phyloP scores from a whole-genome alignment of 2,113 vertebrate genomes.

The Bufo gargarizans region DNA sequence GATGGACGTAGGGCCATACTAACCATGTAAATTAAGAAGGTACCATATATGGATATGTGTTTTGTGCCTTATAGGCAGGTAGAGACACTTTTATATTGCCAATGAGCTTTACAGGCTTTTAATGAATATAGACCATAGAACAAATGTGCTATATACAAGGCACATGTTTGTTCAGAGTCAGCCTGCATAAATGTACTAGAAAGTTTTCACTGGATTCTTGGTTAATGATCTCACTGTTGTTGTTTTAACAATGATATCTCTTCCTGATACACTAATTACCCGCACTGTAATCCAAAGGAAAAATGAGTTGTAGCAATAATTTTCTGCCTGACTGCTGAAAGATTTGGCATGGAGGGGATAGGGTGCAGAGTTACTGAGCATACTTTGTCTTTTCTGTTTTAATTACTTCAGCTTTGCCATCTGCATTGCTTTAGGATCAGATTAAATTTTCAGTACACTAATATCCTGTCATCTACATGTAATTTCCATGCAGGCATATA shows the following conservation, averaged over 20 bases:
- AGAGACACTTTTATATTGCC: too few species aligned
- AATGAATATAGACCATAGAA: not conserved
- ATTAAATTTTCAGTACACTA: slow-evolving; percentile 59
- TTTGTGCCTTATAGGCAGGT: too few species aligned
- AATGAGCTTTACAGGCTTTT: not conserved
- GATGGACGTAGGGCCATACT: too few species aligned
- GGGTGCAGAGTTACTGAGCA: slow-evolving; percentile 62
- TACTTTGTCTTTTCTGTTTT: slow-evolving; percentile 60
- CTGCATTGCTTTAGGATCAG: slow-evolving; percentile 17
- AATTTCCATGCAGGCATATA: slow-evolving; percentile 17
- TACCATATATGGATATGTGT: too few species aligned
- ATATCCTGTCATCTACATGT: slow-evolving; percentile 30
- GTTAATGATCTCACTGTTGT: slow-evolving; percentile 58
- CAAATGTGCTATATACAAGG: not conserved
- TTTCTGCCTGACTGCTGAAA: slow-evolving; percentile 43
- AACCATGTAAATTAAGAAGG: too few species aligned
- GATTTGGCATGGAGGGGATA: slow-evolving; percentile 58
- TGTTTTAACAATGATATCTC: slow-evolving; percentile 59
- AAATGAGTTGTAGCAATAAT: slow-evolving; percentile 52
- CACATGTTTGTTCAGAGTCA: slow-evolving; percentile 21
- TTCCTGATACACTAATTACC: slow-evolving; percentile 58
- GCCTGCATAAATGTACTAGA: slow-evolving; percentile 14
- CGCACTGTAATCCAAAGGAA: slow-evolving; percentile 56
- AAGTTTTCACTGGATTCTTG: slow-evolving; percentile 60
- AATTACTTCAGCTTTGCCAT: slow-evolving; percentile 61